Evolutionary conservation across 2,888 invertebrate species (phyloP), one percentile per base, ranked within the genome.

Genomic region (Thecocarcelia acutangulata): DNA sequence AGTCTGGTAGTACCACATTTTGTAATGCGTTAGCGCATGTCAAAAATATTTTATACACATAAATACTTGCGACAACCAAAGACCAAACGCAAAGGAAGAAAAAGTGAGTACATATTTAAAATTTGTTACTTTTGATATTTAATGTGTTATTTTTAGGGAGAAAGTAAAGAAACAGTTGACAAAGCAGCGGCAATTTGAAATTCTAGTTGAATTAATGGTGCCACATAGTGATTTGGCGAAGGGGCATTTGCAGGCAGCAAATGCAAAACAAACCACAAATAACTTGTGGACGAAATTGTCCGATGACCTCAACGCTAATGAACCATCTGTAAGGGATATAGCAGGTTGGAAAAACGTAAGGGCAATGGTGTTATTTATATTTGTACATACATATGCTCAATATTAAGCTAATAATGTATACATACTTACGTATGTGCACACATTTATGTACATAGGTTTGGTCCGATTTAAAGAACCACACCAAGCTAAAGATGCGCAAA

Each of bases 101-200:
- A n/a, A n/a, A n/a, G n/a, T n/a, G n/a, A n/a, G n/a, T n/a, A n/a
- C n/a, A n/a, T n/a, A n/a, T n/a, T n/a, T 58, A 3, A 28, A 54
- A 54, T 33, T 54, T 54, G 28, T 54, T 54, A 9, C 15, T 54
- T 21, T 52, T 24, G 54, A 52, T 66, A 52, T 66, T 52, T 66
- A 52, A 66, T n/a, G n/a, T n/a, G 40, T 66, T 52, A 52, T 37
- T 66, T 66, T 66, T 66, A 66, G 66, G 52, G 66, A 66, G 24
- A 52, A 52, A 19, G 6, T 9, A 42, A 66, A 66, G 9, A 66
- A 66, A 46, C 0, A 44, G 13, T 11, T 19, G n/a, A 61, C 61
- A 40, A 54, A 68, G 48, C 58, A 58, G 48, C 58, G 59, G 28
- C 48, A 70, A 46, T 70, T 70, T 33, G 46, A 70, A 70, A 37